phyloP scores from a whole-genome alignment of 1,140 invertebrate genomes.

The Drosophila saltans region DNA sequence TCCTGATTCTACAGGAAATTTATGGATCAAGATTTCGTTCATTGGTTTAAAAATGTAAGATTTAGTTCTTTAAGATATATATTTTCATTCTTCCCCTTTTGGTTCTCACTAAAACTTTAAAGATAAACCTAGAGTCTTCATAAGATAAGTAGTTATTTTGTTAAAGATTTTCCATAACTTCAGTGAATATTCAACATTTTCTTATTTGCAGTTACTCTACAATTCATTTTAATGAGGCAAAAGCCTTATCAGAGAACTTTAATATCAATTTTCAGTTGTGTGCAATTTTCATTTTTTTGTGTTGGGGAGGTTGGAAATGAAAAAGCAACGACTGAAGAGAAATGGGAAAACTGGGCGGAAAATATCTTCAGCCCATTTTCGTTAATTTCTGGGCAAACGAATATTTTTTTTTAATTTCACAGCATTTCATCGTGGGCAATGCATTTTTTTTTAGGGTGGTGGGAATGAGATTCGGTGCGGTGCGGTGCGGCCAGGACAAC shows the following conservation, averaged over 20 bases:
- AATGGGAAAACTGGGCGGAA: constrained; percentile 15
- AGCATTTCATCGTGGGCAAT: constrained; percentile 45
- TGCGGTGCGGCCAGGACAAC: constrained; percentile 21
- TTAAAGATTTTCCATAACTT: too few relatives aligned
- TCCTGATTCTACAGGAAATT: too few relatives aligned
- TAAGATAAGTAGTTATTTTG: too few relatives aligned
- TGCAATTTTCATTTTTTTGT: constrained; percentile 48
- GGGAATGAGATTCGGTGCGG: not conserved
- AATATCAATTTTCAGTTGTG: constrained; percentile 67
- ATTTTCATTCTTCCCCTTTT: too few relatives aligned
- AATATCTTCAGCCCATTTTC: constrained; percentile 62
- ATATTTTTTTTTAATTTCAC: constrained; percentile 65
- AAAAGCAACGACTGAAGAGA: constrained; percentile 18
- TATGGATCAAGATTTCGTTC: too few relatives aligned
- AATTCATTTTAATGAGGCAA: constrained; percentile 2
- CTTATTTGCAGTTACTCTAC: not conserved
- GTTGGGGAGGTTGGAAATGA: too few relatives aligned
- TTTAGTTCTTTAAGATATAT: too few relatives aligned
- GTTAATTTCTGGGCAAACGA: constrained; percentile 66
- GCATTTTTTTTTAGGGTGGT: constrained; percentile 37
- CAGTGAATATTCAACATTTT: too few relatives aligned
- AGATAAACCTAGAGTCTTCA: too few relatives aligned
- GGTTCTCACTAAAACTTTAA: too few relatives aligned
- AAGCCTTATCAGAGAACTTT: constrained; percentile 46
- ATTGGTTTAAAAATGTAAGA: too few relatives aligned